Base-by-base conservation (phyloP, 2,797 vertebrate genomes). In the Sylvilagus floridanus region DNA sequence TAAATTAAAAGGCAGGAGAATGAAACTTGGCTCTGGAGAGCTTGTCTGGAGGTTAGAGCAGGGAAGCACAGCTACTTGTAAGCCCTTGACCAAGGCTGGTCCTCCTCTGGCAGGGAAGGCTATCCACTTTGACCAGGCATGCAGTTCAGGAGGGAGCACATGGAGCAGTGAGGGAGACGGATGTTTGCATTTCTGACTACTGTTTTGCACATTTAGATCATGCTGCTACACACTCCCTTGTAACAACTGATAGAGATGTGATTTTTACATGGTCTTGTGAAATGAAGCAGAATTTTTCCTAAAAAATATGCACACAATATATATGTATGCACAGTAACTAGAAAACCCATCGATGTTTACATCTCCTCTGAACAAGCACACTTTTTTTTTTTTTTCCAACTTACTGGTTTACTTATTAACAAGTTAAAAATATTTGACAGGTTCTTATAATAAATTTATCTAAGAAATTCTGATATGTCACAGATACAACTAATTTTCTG, bases 361-460 rank as follows among this genome's bases (percentile, higher is more conserved):
- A 72, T 7, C 4, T 7, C 30, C 4, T 7, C 30, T 54, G 11
- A 91, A 28, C 24, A 65, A 26, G 22, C 13, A 71, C 35, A 52
- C 8, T 0, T 68, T 84, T 90, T 47, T 54, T 54, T 54, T 54
- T 57, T 57, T 57, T 28, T 16, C 5, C 52, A 83, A 79, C 1
- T 47, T 47, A 71, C 2, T 62, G 22, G 5, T 66, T 78, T 73
- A 35, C 42, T 93, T 72, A 9, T 35, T 87, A 68, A 26, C 22
- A 91, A 76, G n/a, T 62, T 68, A 73, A 12, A 42, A 60, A 78
- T 14, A 21, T 63, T 62, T 92, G 47, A 52, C 32, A 65, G 21
- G 19, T 52, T 14, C 77, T 89, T 68, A 14, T 94, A 94, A 86
- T 68, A 88, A 94, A 82, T 91, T 85, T 82, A 17, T 77, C 32